Evolutionary conservation across 1,140 invertebrate genomes (phyloP).

Genomic region (Whitmania pigra): DNA sequence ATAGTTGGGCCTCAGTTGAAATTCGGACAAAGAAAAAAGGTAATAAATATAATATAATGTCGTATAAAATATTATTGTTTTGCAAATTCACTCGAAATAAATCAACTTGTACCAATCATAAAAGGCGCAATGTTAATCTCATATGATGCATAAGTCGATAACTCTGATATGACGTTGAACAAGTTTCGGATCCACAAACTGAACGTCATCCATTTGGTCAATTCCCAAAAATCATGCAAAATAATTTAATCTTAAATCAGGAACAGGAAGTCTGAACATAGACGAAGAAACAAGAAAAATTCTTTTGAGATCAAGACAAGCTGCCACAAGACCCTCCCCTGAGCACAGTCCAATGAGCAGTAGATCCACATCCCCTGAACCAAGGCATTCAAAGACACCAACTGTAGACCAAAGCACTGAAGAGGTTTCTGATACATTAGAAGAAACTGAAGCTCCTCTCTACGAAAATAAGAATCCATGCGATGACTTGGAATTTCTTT

Average conservation of each 20-base stretch:
- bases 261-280: constrained; percentile 22
- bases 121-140: no score
- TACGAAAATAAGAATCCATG: background rate
- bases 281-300: constrained; percentile 25
- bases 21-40: constrained; percentile 33
- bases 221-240: no score
- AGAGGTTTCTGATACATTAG: background rate
- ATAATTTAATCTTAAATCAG: background rate
- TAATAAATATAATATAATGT: no score
- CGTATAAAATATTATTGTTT: background rate
- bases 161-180: no score
- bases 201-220: no score
- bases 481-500: background rate
- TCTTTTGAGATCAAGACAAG: constrained; percentile 23
- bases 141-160: no score
- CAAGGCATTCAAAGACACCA: constrained; percentile 2
- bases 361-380: background rate
- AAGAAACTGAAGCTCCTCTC: background rate
- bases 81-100: background rate
- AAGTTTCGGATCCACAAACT: no score
- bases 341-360: constrained; percentile 20
- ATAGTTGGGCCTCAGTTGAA: constrained; percentile 42
- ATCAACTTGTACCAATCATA: background rate
- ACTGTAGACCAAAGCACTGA: background rate
- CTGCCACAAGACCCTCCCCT: constrained; percentile 24